Evolutionary conservation across 1,140 invertebrate genomes (phyloP).

Genomic region (Myzus persicae): DNA sequence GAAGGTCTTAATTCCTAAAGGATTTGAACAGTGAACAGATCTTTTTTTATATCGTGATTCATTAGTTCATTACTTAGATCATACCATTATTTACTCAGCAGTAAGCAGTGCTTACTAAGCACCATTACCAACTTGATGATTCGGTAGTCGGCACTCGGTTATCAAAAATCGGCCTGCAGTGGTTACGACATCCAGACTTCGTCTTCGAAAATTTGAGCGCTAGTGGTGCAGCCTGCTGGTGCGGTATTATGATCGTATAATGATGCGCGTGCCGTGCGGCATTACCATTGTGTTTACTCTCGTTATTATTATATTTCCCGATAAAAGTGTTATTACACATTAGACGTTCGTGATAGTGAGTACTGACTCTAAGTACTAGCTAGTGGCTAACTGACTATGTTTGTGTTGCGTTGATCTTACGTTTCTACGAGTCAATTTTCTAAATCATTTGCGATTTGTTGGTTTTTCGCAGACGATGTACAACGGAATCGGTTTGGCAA

Average conservation of each 20-base stretch:
- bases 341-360: background rate
- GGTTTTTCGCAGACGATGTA: slow-evolving; percentile 77
- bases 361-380: background rate
- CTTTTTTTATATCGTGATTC: too few relatives aligned
- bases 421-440: background rate
- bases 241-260: background rate
- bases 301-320: background rate
- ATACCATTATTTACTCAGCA: too few relatives aligned
- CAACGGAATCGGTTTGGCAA: slow-evolving; percentile 96
- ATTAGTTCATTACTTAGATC: too few relatives aligned
- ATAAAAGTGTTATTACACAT: background rate
- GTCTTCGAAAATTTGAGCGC: background rate
- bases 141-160: background rate
- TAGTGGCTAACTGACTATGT: too few relatives aligned
- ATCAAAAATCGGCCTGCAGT: background rate
- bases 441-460: background rate
- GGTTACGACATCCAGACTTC: background rate
- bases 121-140: background rate
- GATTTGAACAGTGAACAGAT: too few relatives aligned
- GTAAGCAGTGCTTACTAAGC: too few relatives aligned
- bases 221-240: background rate
- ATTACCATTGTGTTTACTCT: background rate
- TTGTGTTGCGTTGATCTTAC: background rate
- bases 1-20: too few relatives aligned
- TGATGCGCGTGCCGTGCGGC: background rate